Conservation (phyloP, 2,797 vertebrate genomes). For the Malacoctenus gilli region DNA sequence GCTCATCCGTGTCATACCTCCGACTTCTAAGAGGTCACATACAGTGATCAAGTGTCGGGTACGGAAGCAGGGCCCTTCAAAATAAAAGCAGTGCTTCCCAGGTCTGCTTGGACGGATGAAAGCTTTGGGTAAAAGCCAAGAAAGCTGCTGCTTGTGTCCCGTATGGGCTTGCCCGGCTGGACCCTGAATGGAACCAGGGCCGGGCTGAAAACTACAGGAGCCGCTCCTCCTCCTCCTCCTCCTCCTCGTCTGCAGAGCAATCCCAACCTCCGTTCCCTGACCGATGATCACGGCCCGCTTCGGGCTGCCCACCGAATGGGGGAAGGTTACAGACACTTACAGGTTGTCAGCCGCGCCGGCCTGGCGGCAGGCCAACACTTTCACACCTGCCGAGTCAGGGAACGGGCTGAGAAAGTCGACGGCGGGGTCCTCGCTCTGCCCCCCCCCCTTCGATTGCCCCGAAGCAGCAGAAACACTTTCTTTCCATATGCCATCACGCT, state of each 20-base stretch:
- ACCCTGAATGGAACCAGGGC: no score
- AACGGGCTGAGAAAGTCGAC: background rate
- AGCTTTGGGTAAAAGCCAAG: no score
- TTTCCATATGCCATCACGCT: background rate
- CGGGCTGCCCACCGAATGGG: background rate
- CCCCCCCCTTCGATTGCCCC: no score
- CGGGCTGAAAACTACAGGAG: slow-evolving; percentile 3
- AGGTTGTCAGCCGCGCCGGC: background rate
- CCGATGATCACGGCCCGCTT: slow-evolving; percentile 8
- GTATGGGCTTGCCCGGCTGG: no score
- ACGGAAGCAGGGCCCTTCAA: no score
- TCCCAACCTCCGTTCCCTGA: background rate
- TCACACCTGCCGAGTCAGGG: background rate
- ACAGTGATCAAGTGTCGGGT: no score
- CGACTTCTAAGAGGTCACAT: no score
- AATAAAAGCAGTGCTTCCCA: no score
- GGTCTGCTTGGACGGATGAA: no score
- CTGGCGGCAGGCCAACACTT: slow-evolving; percentile 1
- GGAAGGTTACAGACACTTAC: background rate
- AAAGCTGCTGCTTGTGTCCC: no score
- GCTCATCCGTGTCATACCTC: no score
- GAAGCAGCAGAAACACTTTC: background rate
- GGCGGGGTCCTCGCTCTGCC: no score
- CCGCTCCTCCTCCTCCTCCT: background rate
- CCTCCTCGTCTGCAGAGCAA: slow-evolving; percentile 1